Evolutionary conservation across 1,140 invertebrate genomes (phyloP), one percentile per base, ranked within the genome.

Genomic region (Theocolax elegans): DNA sequence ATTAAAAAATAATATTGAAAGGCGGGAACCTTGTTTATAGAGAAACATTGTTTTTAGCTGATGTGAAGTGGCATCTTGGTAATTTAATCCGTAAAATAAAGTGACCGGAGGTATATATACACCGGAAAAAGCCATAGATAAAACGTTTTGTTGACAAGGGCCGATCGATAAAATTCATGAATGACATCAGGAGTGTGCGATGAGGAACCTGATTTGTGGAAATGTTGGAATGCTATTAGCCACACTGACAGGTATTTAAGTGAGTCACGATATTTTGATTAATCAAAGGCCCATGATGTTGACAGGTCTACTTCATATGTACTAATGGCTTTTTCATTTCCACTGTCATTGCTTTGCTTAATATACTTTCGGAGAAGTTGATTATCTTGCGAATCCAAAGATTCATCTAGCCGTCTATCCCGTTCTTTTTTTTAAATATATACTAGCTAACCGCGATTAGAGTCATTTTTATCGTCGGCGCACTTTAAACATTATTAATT

Each of bases 151-250:
- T 23, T 53, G 23, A 40, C 15, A 9, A 35, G 15, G 23, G 48
- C 21, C 2, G 15, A 53, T 65, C 62, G 51, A 65, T 65, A 17
- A 35, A 42, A 53, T 64, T 65, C 35, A 65, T 65, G 48, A 65
- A 65, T 65, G 15, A 23, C 31, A 65, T 53, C 23, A 53, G 48
- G 2, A 54, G 8, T 31, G 35, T n/a, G n/a, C 46, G 9, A 51
- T 38, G 19, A 64, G 31, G 27, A 54, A 56, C n/a, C n/a, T 13
- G 51, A 65, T 65, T 65, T 65, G 49, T 42, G 49, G 42, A 56
- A 58, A 67, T 48, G 38, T 44, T 35, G 42, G 9, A 10, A 48
- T 21, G 19, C 23, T 29, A 58, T 23, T 40, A 27, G 19, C 44
- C 17, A 21, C 44, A 19, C 19, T 40, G 66, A 67, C 54, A 27